These are phyloP conservation scores for Caenorhabditis japonica DNA, from an alignment of 2,888 invertebrate species.

Conservation along the genomic window DNA sequence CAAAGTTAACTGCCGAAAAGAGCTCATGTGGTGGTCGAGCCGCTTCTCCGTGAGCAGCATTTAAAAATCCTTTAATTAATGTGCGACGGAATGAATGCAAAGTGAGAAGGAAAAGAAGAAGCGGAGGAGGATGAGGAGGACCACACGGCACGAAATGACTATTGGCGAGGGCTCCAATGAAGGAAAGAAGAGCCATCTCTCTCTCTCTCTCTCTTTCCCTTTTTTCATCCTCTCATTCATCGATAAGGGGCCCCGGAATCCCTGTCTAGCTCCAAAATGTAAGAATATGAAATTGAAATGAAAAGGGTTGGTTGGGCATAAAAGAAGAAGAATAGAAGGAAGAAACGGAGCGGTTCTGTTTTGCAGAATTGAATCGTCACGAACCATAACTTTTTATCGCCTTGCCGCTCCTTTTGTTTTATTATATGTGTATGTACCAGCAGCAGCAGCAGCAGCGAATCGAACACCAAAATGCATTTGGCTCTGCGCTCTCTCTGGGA, in stretches of 20 bases:
- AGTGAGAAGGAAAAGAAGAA: constrained; percentile 6
- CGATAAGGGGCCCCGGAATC: constrained; percentile 27
- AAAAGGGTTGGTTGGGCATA: constrained; percentile 11
- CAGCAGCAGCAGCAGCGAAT: too few relatives aligned
- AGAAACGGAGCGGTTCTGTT: background rate
- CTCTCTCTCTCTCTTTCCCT: too few relatives aligned
- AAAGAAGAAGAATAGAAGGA: background rate
- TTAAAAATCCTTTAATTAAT: constrained; percentile 54
- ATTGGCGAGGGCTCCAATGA: constrained; percentile 45
- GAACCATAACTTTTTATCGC: constrained; percentile 33
- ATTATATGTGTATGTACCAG: constrained; percentile 1
- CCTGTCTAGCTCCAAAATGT: too few relatives aligned
- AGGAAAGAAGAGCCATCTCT: background rate
- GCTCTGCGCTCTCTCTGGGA: too few relatives aligned
- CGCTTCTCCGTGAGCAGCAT: constrained; percentile 39
- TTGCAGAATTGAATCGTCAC: constrained; percentile 2
- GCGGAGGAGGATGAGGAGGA: constrained; percentile 14
- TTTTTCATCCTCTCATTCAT: constrained; percentile 2
- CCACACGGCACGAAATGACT: constrained; percentile 7
- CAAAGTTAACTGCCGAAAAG: too few relatives aligned
- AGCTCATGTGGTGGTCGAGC: too few relatives aligned
- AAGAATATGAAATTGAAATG: constrained; percentile 14
- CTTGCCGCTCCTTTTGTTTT: constrained; percentile 9
- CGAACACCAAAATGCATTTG: too few relatives aligned
- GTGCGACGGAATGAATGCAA: constrained; percentile 39